Evolutionary conservation across 1,140 invertebrate genomes (phyloP).

Genomic region (Ptiloglossa arizonensis): DNA sequence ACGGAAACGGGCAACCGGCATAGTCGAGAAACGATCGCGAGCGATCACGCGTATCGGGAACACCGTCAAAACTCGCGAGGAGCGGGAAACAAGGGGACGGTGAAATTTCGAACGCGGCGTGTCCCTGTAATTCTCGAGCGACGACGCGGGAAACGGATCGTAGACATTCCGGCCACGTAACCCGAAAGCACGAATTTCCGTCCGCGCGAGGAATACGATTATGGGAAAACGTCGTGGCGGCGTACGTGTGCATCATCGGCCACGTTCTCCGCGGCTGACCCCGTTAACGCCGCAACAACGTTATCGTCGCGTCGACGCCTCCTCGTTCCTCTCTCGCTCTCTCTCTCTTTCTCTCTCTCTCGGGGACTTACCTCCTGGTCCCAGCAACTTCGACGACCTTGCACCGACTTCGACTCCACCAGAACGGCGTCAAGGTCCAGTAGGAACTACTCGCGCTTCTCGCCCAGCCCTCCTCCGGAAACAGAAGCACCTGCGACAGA

Average conservation of each 20-base stretch:
- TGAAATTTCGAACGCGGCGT: slow-evolving; percentile 2
- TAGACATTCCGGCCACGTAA: slow-evolving; percentile 34
- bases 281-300: slow-evolving; percentile 58
- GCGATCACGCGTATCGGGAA: background rate
- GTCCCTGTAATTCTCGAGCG: slow-evolving; percentile 19
- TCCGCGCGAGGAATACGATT: slow-evolving; percentile 50
- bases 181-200: slow-evolving; percentile 41
- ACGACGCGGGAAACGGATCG: too few species aligned
- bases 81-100: slow-evolving; percentile 7
- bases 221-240: slow-evolving; percentile 42
- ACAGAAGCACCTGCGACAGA: slow-evolving; percentile 87
- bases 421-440: slow-evolving; percentile 92
- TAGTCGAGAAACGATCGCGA: too few species aligned
- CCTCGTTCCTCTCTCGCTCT: too few species aligned
- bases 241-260: slow-evolving; percentile 21
- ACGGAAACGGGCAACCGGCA: too few species aligned
- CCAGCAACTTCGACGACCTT: slow-evolving; percentile 92
- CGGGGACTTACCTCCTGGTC: slow-evolving; percentile 85
- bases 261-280: slow-evolving; percentile 33
- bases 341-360: too few species aligned
- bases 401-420: slow-evolving; percentile 91
- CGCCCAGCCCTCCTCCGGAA: slow-evolving; percentile 93
- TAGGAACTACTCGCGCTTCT: slow-evolving; percentile 91
- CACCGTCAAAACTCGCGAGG: background rate
- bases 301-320: background rate